Evolutionary conservation across 2,888 invertebrate species (phyloP).

Genomic region (Leucophenga montana): DNA sequence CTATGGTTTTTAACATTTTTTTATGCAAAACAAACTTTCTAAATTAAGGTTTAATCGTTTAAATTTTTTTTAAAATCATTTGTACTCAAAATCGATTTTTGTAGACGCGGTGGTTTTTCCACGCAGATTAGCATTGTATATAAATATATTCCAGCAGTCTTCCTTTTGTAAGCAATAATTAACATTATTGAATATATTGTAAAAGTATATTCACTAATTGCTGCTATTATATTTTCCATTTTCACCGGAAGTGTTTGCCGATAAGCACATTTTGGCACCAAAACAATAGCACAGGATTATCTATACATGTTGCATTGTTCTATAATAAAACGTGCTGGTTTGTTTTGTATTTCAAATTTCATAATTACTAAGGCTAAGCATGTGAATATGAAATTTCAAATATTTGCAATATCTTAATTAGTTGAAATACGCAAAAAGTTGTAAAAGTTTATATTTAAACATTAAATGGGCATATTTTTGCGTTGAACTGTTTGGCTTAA

Average conservation of each 20-base stretch:
- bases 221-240: not conserved
- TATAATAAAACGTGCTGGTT: slow-evolving; percentile 8
- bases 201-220: not conserved
- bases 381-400: too few species aligned
- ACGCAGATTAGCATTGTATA: too few species aligned
- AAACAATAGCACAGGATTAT: not conserved
- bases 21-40: too few species aligned
- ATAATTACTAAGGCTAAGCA: not conserved
- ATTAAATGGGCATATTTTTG: too few species aligned
- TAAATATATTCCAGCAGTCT: too few species aligned
- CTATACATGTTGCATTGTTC: slow-evolving; percentile 16
- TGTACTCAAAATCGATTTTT: too few species aligned
- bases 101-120: too few species aligned
- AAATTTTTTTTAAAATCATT: too few species aligned
- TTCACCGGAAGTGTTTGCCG: not conserved
- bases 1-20: too few species aligned
- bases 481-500: too few species aligned
- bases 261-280: slow-evolving; percentile 9
- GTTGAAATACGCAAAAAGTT: not conserved
- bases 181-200: not conserved
- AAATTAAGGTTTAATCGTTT: too few species aligned
- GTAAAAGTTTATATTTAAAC: not conserved
- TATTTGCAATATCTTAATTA: not conserved
- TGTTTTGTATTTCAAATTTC: not conserved
- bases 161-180: too few species aligned